Evolutionary conservation across 2,797 vertebrate genomes (phyloP), one percentile per base, ranked within the genome.

Genomic region (Helostoma temminkii): DNA sequence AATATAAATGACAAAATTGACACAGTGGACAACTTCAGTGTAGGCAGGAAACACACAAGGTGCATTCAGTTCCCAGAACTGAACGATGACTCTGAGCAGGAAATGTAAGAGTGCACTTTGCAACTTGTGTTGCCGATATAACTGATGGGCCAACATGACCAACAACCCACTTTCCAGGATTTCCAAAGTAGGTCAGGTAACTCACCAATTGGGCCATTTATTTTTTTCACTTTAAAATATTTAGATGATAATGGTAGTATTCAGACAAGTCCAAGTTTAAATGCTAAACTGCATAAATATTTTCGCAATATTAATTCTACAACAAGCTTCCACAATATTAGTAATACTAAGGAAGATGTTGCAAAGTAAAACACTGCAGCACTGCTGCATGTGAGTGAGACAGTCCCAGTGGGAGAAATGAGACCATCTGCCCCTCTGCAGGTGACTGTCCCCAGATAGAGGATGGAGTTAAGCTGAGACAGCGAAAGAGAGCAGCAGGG

Each of bases 361-460:
- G 54, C 36, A 63, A 66, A 56, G 49, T 21, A 52, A 68, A 75
- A 46, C 55, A 28, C 43, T 41, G 77, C 76, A 30, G 60, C 64
- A 37, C 57, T 70, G 76, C 75, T 59, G 85, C 67, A 77, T 4
- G 46, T 50, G 68, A 80, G 60, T 54, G 76, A 75, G 67, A 24
- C 4, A 5, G 65, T 89, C 91, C 89, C 83, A 55, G 63, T 87
- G 84, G 86, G 90, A 78, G 88, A 85, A 88, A 83, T 65, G 79
- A 85, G 86, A 92, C 91, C 92, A 94, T 93, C 92, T 94, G 93
- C 69, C 87, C 89, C 92, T 88, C 91, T 84, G 91, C 88, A 91
- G 90, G 92, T 87, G 87, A 87, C 76, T 77, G 85, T 93, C 88
- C 90, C 89, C 66, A 66, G 87, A 88, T 86, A 69, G 81, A 91